phyloP scores from a whole-genome alignment of 2,888 invertebrate species.

The Podabrus alpinus region DNA sequence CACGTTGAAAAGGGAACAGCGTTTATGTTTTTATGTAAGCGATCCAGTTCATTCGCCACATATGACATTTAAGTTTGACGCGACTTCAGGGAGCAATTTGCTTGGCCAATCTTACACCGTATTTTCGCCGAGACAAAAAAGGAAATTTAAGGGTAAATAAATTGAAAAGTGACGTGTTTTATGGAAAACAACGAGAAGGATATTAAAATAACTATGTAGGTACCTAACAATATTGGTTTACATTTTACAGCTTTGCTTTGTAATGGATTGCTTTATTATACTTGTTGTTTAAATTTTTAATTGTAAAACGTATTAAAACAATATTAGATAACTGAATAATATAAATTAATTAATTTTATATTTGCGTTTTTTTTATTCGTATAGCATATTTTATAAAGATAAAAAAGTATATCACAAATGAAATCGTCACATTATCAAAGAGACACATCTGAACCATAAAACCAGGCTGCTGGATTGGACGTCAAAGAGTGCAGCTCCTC shows the following conservation, averaged over 20 bases:
- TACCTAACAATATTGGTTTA: neutral
- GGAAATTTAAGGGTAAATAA: constrained; percentile 51
- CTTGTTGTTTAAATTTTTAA: neutral
- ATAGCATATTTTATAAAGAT: too few relatives aligned
- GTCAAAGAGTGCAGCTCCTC: too few relatives aligned
- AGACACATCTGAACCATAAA: too few relatives aligned
- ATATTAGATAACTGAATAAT: too few relatives aligned
- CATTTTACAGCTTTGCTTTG: neutral
- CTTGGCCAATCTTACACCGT: constrained; percentile 52
- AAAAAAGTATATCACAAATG: too few relatives aligned
- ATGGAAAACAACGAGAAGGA: constrained; percentile 34
- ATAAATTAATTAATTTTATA: too few relatives aligned
- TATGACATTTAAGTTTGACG: constrained; percentile 54
- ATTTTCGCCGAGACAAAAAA: constrained; percentile 43
- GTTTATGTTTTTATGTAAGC: constrained; percentile 6
- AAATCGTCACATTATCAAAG: too few relatives aligned
- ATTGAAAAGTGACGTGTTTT: constrained; percentile 51
- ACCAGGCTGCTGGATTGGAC: too few relatives aligned
- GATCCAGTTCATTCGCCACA: constrained; percentile 25
- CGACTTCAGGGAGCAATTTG: constrained; percentile 52
- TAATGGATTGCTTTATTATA: neutral
- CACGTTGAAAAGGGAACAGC: neutral
- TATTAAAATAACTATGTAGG: neutral
- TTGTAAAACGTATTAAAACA: too few relatives aligned
- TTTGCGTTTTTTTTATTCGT: too few relatives aligned